Base-by-base conservation (phyloP, 1,140 invertebrate genomes). In the Trichoplusia ni region DNA sequence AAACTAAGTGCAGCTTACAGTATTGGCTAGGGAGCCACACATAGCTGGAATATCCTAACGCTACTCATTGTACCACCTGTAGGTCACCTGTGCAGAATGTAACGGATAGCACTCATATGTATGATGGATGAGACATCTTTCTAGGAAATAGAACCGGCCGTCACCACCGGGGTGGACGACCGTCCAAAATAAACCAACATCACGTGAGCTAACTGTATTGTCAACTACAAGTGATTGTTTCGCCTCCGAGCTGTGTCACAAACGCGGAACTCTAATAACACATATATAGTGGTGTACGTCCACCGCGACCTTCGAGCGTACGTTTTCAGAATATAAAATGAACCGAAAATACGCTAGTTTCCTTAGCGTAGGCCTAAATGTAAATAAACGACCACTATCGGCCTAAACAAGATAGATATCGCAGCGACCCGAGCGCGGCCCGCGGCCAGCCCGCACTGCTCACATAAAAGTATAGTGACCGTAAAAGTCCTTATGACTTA, bases 291-390 rank as follows among this genome's bases (percentile, higher is more conserved):
- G n/a, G n/a, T n/a, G 25, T 31, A 49, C 54, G 23, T 14, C 23
- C 53, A 42, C n/a, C 23, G 35, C 38, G 38, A 58, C 54, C 54
- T 58, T 58, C 54, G 54, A 16, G 13, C 35, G 13, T 5, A 58
- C 54, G 54, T 16, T 29, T 8, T 25, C n/a, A 31, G 54, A 58
- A 58, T 58, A 58, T 9, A 4, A 58, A 58, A 44, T 44, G 9
- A 58, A 58, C 54, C 37, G 23, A 58, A 58, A 58, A 58, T 58
- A 31, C 38, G 23, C 54, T 47, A 49, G 46, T 49, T 49, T 16
- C 25, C 13, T n/a, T n/a, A n/a, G n/a, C 25, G 13, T 4, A 2
- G 25, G 3, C 23, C 44, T 6, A 42, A 7, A 33, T 29, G 31
- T 21, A 51, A 51, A 51, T 51, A 33, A 14, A 6, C 27, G 8